Conservation (phyloP, 2,888 invertebrate species). For the Apomyelois bistriatella region DNA sequence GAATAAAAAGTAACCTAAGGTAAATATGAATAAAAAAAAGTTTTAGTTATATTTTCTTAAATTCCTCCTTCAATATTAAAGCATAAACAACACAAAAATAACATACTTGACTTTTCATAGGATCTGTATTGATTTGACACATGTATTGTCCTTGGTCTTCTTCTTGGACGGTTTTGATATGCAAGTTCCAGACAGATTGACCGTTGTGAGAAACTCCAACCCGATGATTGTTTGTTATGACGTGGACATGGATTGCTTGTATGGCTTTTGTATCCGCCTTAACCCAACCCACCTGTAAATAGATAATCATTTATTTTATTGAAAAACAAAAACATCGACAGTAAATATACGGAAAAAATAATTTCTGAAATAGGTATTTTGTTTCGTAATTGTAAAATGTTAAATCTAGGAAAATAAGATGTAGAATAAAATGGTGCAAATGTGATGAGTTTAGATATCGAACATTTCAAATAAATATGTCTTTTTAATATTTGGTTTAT, state of each 20-base stretch:
- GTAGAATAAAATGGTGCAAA: too few relatives aligned
- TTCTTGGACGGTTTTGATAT: constrained; percentile 91
- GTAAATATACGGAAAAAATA: too few relatives aligned
- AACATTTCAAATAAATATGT: too few relatives aligned
- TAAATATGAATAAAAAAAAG: too few relatives aligned
- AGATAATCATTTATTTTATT: background rate
- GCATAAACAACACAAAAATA: constrained; percentile 15
- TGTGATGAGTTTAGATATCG: too few relatives aligned
- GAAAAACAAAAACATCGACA: too few relatives aligned
- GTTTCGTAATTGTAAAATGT: too few relatives aligned
- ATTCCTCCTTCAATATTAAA: constrained; percentile 21
- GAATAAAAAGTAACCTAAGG: too few relatives aligned
- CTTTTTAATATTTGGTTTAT: too few relatives aligned
- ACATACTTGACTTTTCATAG: constrained; percentile 94
- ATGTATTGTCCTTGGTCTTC: constrained; percentile 95
- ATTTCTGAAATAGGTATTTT: too few relatives aligned
- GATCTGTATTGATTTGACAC: constrained; percentile 97
- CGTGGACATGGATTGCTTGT: constrained; percentile 94
- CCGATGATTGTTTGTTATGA: constrained; percentile 94
- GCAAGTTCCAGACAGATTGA: constrained; percentile 93
- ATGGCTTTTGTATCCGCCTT: constrained; percentile 96
- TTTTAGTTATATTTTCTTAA: too few relatives aligned
- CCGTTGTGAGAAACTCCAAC: constrained; percentile 92
- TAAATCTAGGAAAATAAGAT: too few relatives aligned
- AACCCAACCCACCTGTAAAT: constrained; percentile 92